Base-by-base conservation (phyloP, 2,888 invertebrate species). In the Fabriciana adippe region DNA sequence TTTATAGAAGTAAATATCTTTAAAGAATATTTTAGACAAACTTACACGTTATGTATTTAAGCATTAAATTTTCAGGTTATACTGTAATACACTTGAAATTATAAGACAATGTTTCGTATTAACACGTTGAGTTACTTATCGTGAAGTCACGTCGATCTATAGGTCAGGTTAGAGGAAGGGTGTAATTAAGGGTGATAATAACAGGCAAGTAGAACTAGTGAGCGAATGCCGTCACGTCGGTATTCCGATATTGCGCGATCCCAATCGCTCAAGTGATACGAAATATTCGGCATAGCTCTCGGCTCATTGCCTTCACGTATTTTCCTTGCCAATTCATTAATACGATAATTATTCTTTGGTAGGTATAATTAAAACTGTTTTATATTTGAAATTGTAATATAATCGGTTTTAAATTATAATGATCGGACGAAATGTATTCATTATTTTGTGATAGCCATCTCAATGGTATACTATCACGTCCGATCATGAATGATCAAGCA, bases 111-210 rank as follows among this genome's bases (percentile, higher is more conserved):
- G 8, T 41, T 41, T 11, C 35, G 35, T 41, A 41, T 41, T 41
- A 35, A 1, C 16, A 16, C n/a, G n/a, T 31, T 31, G 5, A n/a
- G 26, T 13, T 48, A 59, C 26, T 13, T 48, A 47, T 55, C 31
- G 26, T 48, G 5, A 5, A 60, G 59, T 55, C 59, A 66, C 59
- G 51, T 61, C n/a, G 35, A 8, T 18, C 6, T 35, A 61, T 16
- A 26, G 47, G 16, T 54, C 48, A 26, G 59, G 45, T 35, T 65
- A 56, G 26, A 41, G 41, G 64, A 54, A 55, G 48, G 64, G 62
- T 76, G 81, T 83, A 84, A 85, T 86, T 84, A 86, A 84, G 79
- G 79, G 66, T 69, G 80, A 80, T 81, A 85, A 83, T 55, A 83
- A 83, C 82, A 81, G 59, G 59, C 47, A 48, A 59, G 81, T 74